Percentiles rank a stretch among this genome's conserved stretches.
phyloP scores from a whole-genome alignment of 2,888 invertebrate species.

The Philereme vetulata region DNA sequence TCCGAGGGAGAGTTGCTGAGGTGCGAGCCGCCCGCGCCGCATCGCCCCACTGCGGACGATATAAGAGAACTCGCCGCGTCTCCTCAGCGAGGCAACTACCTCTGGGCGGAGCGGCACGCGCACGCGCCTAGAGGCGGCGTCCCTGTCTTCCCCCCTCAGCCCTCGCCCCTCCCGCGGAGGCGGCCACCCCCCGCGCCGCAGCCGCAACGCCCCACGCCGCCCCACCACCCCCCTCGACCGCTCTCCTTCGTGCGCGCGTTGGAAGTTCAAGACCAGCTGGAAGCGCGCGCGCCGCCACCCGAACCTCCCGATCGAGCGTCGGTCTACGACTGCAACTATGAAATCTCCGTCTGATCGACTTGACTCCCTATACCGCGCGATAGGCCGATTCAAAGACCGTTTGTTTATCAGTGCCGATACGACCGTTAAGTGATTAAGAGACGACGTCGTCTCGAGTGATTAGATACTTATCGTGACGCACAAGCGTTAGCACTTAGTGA shows the following conservation, averaged over 20 bases:
- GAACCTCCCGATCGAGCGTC: slow-evolving; percentile 91
- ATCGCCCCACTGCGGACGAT: slow-evolving; percentile 85
- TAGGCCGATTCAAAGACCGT: slow-evolving; percentile 9
- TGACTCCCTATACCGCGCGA: slow-evolving; percentile 9
- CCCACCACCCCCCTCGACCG: slow-evolving; percentile 85
- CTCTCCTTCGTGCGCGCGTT: slow-evolving; percentile 95
- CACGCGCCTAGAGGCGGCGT: slow-evolving; percentile 62
- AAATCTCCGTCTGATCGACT: slow-evolving; percentile 93
- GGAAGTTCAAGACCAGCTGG: slow-evolving; percentile 95
- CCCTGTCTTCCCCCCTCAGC: slow-evolving; percentile 69
- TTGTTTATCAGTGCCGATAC: slow-evolving; percentile 3
- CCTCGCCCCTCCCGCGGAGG: slow-evolving; percentile 60
- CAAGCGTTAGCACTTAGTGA: slow-evolving; percentile 27
- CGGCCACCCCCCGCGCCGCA: slow-evolving; percentile 79
- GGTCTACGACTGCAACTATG: slow-evolving; percentile 97
- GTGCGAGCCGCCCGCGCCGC: slow-evolving; percentile 88
- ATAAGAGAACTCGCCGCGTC: slow-evolving; percentile 94
- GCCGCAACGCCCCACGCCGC: slow-evolving; percentile 64
- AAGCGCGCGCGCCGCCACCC: slow-evolving; percentile 86
- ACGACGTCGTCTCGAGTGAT: neutral
- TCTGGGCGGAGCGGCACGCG: slow-evolving; percentile 78
- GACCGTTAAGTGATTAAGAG: too few relatives aligned
- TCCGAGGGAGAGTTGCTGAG: slow-evolving; percentile 92
- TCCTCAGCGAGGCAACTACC: slow-evolving; percentile 87
- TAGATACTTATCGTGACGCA: slow-evolving; percentile 23